Conservation (phyloP, 2,888 invertebrate species). For the Mamestra brassicae region DNA sequence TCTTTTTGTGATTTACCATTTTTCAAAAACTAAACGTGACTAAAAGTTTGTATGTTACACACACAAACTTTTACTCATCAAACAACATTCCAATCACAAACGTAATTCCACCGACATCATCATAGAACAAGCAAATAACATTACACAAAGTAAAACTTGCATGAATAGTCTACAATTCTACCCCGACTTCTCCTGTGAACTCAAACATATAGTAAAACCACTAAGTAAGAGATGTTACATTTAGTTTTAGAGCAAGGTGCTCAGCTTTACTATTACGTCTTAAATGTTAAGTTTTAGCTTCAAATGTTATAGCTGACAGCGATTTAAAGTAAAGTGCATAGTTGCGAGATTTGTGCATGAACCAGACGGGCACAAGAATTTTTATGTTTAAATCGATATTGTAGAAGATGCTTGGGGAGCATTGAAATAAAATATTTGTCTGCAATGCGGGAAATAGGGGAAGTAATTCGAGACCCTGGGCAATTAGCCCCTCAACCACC, state of each 20-base stretch:
- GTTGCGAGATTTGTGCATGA: neutral
- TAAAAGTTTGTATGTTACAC: too few species aligned
- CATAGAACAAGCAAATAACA: constrained; percentile 14
- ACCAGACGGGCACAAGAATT: neutral
- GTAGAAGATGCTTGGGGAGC: neutral
- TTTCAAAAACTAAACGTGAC: too few species aligned
- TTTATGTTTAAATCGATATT: neutral
- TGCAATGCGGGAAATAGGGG: neutral
- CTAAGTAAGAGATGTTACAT: constrained; percentile 48
- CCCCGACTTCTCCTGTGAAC: constrained; percentile 23
- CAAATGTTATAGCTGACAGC: constrained; percentile 24
- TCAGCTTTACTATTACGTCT: constrained; percentile 24
- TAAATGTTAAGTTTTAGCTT: constrained; percentile 31
- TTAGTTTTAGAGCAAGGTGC: constrained; percentile 39
- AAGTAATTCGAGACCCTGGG: neutral
- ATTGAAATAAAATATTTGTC: neutral
- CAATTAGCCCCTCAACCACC: neutral
- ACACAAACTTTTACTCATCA: neutral
- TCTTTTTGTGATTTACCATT: too few species aligned
- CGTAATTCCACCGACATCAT: constrained; percentile 12
- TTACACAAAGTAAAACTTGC: constrained; percentile 19
- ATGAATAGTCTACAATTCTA: constrained; percentile 33
- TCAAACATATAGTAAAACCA: constrained; percentile 44
- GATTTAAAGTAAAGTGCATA: constrained; percentile 15
- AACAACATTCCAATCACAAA: constrained; percentile 16